Evolutionary conservation across 2,888 invertebrate species (phyloP).

Genomic region (Agrotis clavis): DNA sequence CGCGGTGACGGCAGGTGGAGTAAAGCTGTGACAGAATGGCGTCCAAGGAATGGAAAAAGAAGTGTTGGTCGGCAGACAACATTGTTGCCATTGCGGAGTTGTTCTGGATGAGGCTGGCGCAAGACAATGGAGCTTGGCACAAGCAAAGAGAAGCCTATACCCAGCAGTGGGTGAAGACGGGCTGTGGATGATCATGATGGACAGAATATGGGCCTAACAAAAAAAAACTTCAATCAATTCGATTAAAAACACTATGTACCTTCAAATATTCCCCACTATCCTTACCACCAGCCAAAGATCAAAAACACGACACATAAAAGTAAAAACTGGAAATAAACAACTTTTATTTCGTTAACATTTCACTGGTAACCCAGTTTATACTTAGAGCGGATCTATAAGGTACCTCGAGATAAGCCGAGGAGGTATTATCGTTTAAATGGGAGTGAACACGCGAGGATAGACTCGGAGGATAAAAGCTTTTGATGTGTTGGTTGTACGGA

Average conservation of each 20-base stretch:
- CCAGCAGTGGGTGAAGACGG: too few relatives aligned
- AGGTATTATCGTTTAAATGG: constrained; percentile 79
- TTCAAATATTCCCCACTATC: constrained; percentile 23
- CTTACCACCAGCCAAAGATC: constrained; percentile 32
- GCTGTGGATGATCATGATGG: too few relatives aligned
- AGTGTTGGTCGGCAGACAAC: too few relatives aligned
- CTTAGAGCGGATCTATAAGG: constrained; percentile 57
- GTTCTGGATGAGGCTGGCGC: too few relatives aligned
- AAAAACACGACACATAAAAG: constrained; percentile 40
- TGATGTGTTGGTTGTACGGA: constrained; percentile 66
- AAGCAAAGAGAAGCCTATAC: too few relatives aligned
- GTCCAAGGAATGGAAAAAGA: too few relatives aligned
- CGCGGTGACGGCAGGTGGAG: too few relatives aligned
- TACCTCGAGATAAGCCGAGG: constrained; percentile 59
- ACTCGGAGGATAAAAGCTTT: constrained; percentile 73
- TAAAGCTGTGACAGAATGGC: too few relatives aligned
- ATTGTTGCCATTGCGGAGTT: too few relatives aligned
- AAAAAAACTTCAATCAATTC: too few relatives aligned
- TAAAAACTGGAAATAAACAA: constrained; percentile 54
- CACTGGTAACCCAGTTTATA: constrained; percentile 62
- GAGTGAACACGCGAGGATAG: constrained; percentile 73
- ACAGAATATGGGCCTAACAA: too few relatives aligned
- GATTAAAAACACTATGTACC: background rate
- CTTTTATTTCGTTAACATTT: constrained; percentile 64
- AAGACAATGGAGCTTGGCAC: too few relatives aligned